Conservation (phyloP, 2,113 vertebrate species). For the Silurus asotus region DNA sequence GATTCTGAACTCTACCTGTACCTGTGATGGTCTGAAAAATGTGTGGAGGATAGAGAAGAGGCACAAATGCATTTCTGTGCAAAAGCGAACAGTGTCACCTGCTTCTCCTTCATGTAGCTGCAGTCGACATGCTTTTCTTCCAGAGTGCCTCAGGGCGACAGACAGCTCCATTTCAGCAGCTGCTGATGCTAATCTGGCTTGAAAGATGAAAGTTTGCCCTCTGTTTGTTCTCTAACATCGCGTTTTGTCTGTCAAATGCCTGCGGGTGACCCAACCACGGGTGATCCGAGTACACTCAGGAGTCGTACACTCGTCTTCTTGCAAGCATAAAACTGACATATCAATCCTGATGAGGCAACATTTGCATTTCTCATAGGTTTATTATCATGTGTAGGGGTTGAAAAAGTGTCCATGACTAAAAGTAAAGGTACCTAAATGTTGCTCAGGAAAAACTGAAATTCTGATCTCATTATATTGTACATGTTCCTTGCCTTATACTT, state of each 20-base stretch:
- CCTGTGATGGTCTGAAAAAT: neutral
- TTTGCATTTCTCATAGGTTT: neutral
- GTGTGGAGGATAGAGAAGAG: neutral
- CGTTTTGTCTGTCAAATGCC: constrained; percentile 54
- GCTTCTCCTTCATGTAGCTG: constrained; percentile 27
- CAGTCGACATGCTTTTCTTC: constrained; percentile 21
- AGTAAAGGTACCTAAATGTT: neutral
- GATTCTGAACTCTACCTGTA: neutral
- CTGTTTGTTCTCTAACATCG: constrained; percentile 54
- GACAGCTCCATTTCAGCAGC: constrained; percentile 48
- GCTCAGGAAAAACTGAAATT: neutral
- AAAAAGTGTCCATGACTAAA: neutral
- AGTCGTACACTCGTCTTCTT: neutral
- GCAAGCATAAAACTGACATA: neutral
- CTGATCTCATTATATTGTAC: too few relatives aligned
- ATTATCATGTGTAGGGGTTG: neutral
- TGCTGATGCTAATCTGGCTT: constrained; percentile 48
- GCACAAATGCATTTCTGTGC: neutral
- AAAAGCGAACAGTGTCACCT: constrained; percentile 41
- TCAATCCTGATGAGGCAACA: neutral
- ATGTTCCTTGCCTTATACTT: too few relatives aligned
- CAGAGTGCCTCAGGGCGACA: constrained; percentile 55
- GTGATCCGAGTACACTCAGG: neutral
- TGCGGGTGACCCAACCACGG: constrained; percentile 41
- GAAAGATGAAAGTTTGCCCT: constrained; percentile 59